These are phyloP conservation scores for Ormyrus labotus DNA, from an alignment of 2,888 invertebrate genomes.

Conservation along the genomic window DNA sequence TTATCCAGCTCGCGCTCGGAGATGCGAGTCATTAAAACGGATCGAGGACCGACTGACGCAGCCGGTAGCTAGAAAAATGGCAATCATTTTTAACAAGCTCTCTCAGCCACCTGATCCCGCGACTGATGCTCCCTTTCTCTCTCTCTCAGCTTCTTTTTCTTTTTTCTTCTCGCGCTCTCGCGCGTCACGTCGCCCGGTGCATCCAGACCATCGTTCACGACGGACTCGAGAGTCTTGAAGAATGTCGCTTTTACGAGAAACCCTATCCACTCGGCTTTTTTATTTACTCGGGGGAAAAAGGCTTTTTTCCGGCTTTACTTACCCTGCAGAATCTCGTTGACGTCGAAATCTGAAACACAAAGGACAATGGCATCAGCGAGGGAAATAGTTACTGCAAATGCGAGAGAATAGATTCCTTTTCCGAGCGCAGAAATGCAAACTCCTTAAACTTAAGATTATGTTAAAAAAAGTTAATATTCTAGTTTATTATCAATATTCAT, in stretches of 20 bases:
- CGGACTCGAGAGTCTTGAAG: background rate
- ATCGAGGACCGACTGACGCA: background rate
- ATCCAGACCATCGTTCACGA: background rate
- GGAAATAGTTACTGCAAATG: background rate
- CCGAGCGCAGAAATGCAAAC: no score
- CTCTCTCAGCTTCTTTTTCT: background rate
- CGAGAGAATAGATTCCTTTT: background rate
- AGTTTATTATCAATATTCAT: no score
- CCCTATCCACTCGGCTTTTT: background rate
- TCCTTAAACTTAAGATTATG: no score
- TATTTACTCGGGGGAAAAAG: constrained; percentile 4
- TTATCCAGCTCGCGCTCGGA: constrained; percentile 12
- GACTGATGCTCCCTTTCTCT: constrained; percentile 22
- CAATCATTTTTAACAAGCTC: constrained; percentile 59
- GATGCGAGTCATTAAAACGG: constrained; percentile 1
- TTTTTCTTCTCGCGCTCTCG: background rate
- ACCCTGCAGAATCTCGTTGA: constrained; percentile 92
- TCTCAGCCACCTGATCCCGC: constrained; percentile 40
- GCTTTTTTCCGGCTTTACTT: constrained; percentile 76
- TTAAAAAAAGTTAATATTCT: no score
- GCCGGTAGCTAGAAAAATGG: constrained; percentile 55
- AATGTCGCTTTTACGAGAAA: background rate
- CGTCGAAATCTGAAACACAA: constrained; percentile 87
- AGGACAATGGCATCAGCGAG: constrained; percentile 41
- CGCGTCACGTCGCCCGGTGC: background rate